Conservation (phyloP, 2,888 invertebrate species). For the Steinernema hermaphroditum region DNA sequence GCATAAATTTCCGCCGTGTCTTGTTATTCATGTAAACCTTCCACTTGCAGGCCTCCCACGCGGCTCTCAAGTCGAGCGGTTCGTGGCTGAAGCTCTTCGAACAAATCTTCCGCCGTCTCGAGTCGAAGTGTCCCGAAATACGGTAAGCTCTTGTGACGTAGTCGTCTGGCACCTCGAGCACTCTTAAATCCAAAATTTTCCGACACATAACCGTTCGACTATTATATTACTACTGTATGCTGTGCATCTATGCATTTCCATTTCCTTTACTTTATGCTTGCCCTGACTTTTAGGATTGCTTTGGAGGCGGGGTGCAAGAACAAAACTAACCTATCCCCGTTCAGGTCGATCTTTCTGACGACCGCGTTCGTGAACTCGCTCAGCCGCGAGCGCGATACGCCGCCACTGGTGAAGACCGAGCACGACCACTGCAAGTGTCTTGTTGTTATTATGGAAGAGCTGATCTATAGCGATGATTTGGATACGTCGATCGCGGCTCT, state of each 20-base stretch:
- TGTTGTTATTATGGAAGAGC: constrained; percentile 41
- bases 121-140: constrained; percentile 51
- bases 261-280: not conserved
- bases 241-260: constrained; percentile 2
- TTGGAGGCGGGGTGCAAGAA: not conserved
- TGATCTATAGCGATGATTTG: constrained; percentile 44
- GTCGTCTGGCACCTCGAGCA: not conserved
- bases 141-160: constrained; percentile 35
- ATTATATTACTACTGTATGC: not conserved
- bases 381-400: constrained; percentile 45
- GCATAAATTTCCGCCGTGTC: too few relatives aligned
- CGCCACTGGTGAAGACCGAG: constrained; percentile 51
- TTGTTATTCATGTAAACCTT: too few relatives aligned
- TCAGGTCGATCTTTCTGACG: constrained; percentile 52
- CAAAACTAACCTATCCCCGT: constrained; percentile 7
- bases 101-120: constrained; percentile 49
- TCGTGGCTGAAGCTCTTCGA: constrained; percentile 51
- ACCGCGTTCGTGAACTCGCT: constrained; percentile 54
- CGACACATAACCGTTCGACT: too few relatives aligned
- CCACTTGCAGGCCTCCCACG: constrained; percentile 45
- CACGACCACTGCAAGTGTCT: constrained; percentile 53
- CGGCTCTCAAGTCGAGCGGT: constrained; percentile 46
- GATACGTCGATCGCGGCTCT: constrained; percentile 43
- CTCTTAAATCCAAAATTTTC: not conserved
- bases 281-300: not conserved